Evolutionary conservation across 2,888 invertebrate species (phyloP), one percentile per base, ranked within the genome.

Genomic region (Leucania comma): DNA sequence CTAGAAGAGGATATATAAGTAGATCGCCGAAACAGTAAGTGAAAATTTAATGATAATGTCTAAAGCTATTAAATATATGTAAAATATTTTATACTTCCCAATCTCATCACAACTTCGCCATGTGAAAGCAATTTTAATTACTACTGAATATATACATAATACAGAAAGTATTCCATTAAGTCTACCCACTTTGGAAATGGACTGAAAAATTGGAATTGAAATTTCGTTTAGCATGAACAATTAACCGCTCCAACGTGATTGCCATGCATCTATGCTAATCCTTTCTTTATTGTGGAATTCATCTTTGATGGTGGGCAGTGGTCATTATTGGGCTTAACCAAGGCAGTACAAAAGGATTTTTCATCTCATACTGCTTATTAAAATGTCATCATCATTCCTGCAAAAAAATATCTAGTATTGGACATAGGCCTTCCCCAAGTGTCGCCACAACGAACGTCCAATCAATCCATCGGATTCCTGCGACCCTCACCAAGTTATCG

Each of bases 201-300:
- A 78, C 48, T 78, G 73, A 82, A 82, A 80, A 80, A 80, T 78
- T 65, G 59, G 68, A 80, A 76, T 83, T 80, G 56, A 75, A 81
- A 71, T 76, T 75, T 85, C 70, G 80, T 83, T 83, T 72, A 75
- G 70, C 68, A 66, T 68, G 68, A 82, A 66, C 70, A 66, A 65
- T 85, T 83, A 72, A 71, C 71, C 69, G 61, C 67, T 75, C 50
- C 71, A 71, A 75, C 57, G 68, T 72, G 70, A 85, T 82, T 77
- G 53, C 58, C 48, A 77, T 84, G 75, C 67, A 69, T 70, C 61
- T 74, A 68, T 71, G 76, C 67, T 68, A 81, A 75, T 84, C 35
- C 29, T 65, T 75, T 71, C 38, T 75, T 79, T 68, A 64, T 53
- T 29, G 26, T 53, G 38, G 29, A 63, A 56, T 35, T 17, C 5